Evolutionary conservation across 2,113 vertebrate genomes (phyloP).

Genomic region (Hyperopisus bebe): DNA sequence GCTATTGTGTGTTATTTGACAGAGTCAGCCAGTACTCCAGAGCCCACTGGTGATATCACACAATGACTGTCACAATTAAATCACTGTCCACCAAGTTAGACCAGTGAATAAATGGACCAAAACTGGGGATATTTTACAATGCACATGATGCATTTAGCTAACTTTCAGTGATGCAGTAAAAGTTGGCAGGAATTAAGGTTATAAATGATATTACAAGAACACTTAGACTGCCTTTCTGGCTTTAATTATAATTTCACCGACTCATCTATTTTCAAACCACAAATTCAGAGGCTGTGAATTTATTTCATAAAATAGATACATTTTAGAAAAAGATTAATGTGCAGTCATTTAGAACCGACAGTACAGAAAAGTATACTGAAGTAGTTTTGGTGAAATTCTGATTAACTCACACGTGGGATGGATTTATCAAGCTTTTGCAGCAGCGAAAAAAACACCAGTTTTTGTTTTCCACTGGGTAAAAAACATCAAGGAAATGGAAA

Average conservation of each 20-base stretch:
- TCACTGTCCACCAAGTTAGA: neutral
- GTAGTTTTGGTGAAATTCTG: neutral
- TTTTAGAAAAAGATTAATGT: constrained; percentile 1
- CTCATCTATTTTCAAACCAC: neutral
- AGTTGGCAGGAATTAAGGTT: neutral
- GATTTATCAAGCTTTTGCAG: neutral
- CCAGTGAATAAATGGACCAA: neutral
- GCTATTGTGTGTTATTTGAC: neutral
- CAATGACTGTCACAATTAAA: neutral
- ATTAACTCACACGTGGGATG: neutral
- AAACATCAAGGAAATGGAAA: neutral
- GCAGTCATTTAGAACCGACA: neutral
- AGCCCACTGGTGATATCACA: neutral
- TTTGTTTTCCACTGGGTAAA: neutral
- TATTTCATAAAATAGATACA: neutral
- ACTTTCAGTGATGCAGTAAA: neutral
- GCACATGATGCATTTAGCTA: neutral
- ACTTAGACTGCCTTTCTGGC: neutral
- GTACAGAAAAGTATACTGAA: neutral
- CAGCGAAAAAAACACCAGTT: neutral
- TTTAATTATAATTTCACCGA: neutral
- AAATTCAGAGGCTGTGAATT: neutral
- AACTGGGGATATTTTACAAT: neutral
- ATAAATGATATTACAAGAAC: neutral
- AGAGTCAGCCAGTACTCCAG: neutral